These are phyloP conservation scores for Macheiramphus alcinus DNA, from an alignment of 2,113 vertebrate genomes.

Conservation along the genomic window DNA sequence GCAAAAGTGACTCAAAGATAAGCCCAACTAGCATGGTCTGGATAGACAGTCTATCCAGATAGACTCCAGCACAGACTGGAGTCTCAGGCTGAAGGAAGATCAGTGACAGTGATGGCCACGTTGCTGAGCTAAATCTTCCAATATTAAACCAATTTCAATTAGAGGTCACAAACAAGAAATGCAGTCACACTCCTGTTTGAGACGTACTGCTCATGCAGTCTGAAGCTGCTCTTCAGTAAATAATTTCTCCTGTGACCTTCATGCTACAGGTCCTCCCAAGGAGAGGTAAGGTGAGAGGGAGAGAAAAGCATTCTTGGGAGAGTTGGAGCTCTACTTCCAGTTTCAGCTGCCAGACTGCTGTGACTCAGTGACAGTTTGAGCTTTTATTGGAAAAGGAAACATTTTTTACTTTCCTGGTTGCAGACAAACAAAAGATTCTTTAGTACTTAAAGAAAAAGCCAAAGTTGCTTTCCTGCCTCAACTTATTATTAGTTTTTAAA, in stretches of 20 bases:
- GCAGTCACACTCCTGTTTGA: background rate
- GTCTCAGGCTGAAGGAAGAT: background rate
- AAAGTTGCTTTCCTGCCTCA: background rate
- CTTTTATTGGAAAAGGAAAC: background rate
- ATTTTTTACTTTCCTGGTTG: background rate
- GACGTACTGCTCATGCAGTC: background rate
- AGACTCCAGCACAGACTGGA: background rate
- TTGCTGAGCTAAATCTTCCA: background rate
- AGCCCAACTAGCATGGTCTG: fast-evolving
- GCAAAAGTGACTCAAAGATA: background rate
- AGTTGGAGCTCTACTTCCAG: background rate
- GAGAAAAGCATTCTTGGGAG: background rate
- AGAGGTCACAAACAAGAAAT: background rate
- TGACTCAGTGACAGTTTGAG: background rate
- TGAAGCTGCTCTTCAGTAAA: background rate
- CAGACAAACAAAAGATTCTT: background rate
- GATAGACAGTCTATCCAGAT: background rate
- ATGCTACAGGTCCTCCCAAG: background rate
- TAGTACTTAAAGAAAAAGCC: background rate
- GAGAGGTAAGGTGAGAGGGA: background rate
- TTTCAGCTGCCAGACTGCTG: background rate
- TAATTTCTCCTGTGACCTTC: background rate
- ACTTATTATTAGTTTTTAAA: background rate
- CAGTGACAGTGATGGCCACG: background rate
- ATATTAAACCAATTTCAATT: background rate